Conservation (phyloP, 2,113 vertebrate species). For the Salvelinus fontinalis region DNA sequence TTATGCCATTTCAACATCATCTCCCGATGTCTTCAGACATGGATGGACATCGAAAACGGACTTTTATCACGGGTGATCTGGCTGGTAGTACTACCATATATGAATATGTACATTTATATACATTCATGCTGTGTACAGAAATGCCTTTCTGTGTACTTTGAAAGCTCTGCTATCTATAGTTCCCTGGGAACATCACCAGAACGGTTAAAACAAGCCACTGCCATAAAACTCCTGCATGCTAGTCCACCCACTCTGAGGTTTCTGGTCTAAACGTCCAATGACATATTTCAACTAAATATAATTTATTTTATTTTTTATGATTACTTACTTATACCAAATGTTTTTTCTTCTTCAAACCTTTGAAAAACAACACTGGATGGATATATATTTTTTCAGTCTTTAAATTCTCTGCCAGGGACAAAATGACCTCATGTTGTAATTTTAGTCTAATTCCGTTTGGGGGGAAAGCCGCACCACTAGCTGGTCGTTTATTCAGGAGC, state of each 20-base stretch:
- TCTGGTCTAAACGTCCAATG: constrained; percentile 50
- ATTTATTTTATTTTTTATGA: constrained; percentile 64
- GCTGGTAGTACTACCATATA: too few relatives aligned
- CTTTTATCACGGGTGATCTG: too few relatives aligned
- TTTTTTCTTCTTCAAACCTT: constrained; percentile 57
- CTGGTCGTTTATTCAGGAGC: constrained; percentile 57
- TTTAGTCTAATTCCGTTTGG: constrained; percentile 65
- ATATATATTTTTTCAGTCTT: constrained; percentile 36
- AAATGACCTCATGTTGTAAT: constrained; percentile 71
- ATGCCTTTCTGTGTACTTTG: constrained; percentile 45
- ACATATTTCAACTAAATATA: constrained; percentile 63
- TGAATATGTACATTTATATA: not conserved
- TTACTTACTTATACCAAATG: constrained; percentile 55
- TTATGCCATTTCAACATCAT: too few relatives aligned
- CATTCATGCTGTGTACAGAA: constrained; percentile 16
- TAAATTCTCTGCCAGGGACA: constrained; percentile 54
- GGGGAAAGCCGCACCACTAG: constrained; percentile 33
- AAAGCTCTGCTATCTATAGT: constrained; percentile 64
- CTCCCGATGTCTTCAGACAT: too few relatives aligned
- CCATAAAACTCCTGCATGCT: constrained; percentile 58
- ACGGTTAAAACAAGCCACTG: constrained; percentile 51
- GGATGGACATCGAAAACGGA: too few relatives aligned
- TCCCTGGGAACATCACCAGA: constrained; percentile 66
- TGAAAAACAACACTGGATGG: constrained; percentile 16
- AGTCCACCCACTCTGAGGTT: constrained; percentile 67